phyloP scores from a whole-genome alignment of 2,113 vertebrate species.

The Gallinago undulata region DNA sequence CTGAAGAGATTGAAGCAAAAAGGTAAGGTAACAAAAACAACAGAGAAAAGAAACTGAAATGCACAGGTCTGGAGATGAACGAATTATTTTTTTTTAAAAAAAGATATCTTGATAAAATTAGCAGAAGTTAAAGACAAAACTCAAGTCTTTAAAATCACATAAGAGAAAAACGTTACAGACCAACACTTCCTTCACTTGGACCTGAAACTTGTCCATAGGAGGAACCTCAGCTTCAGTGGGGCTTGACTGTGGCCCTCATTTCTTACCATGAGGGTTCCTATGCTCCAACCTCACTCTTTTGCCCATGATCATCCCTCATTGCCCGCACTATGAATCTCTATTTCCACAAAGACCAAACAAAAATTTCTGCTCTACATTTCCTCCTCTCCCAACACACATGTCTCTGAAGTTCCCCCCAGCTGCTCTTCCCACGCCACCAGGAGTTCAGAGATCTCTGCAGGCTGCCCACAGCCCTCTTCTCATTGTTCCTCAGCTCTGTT shows the following conservation, averaged over 20 bases:
- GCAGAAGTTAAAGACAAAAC: not conserved
- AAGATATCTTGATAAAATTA: not conserved
- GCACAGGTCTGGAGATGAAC: not conserved
- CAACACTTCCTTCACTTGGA: not conserved
- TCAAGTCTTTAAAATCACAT: not conserved
- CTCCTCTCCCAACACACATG: not conserved
- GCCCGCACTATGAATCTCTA: not conserved
- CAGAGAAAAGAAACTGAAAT: not conserved
- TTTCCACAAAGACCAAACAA: not conserved
- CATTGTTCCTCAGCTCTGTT: not conserved
- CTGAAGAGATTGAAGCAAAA: not conserved
- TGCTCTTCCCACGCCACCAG: not conserved
- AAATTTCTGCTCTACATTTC: not conserved
- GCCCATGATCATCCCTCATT: not conserved
- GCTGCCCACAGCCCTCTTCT: not conserved
- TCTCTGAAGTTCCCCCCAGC: not conserved
- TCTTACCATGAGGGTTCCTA: not conserved
- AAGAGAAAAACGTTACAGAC: not conserved
- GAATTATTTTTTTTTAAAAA: not conserved
- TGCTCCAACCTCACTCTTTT: not conserved
- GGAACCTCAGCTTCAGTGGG: not conserved
- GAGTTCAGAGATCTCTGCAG: not conserved
- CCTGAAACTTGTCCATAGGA: not conserved
- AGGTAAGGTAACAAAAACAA: not conserved
- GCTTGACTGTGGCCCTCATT: not conserved